Base-by-base conservation (phyloP, 2,113 vertebrate genomes). In the Oreotrochilus melanogaster region DNA sequence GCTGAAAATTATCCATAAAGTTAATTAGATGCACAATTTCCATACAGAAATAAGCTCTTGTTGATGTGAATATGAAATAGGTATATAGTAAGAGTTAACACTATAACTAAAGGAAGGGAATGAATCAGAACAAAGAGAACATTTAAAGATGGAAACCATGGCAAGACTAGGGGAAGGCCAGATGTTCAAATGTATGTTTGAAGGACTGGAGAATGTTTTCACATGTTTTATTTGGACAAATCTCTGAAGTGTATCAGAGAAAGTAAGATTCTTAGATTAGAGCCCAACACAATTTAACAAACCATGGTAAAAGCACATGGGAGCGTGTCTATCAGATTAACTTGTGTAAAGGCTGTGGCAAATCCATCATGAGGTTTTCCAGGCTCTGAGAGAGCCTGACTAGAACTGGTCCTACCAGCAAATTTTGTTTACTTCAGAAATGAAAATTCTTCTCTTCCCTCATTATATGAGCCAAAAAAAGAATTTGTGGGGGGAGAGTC, bases 361-460 rank as follows among this genome's bases (percentile, higher is more conserved):
- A 95, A 95, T 96, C 75, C 91, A 93, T 93, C 88, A 91, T 27
- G 61, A 94, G 14, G 37, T 78, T 96, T 92, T 86, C 53, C 81
- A 90, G 50, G 24, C 58, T 94, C 64, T 37, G 43, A 84, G 79
- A 61, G 53, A 74, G 67, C 48, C 61, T 75, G 53, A 74, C 76
- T 60, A 84, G 50, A 93, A 67, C 18, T 74, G n/a, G 42, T 12
- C 45, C 14, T 51, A 79, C 66, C 85, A 93, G 45, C 17, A 93
- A 96, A 88, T 76, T 73, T 23, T 67, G 80, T 93, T 92, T 93
- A 82, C 45, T 93, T 93, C 53, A 79, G 86, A 82, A 22, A 69
- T 30, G 17, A 91, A 91, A 76, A 37, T 45, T 71, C 57, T 91
- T 92, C 35, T 87, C 70, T 81, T 90, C 39, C 9, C 10, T 69